A percentile compares a stretch with the other conserved stretches of the same genome.
Conservation (phyloP, 92 coral and sea anemone species). For the Palythoa grandis region DNA sequence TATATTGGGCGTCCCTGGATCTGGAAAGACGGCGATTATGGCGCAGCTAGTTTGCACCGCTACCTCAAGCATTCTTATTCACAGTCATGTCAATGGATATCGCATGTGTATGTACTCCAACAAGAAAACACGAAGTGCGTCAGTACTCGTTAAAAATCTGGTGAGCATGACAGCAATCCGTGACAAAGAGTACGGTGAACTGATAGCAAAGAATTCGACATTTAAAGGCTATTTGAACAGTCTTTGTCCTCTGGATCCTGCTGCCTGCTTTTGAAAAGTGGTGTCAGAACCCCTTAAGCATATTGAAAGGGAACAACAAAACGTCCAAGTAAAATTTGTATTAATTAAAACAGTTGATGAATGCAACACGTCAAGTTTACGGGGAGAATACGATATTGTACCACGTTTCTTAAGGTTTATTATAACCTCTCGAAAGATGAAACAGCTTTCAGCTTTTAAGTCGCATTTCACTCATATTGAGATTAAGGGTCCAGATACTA, state of each 20-base stretch:
- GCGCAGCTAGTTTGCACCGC: conserved; percentile 47
- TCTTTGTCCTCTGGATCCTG: conserved; percentile 28
- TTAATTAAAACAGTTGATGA: not conserved
- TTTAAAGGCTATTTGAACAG: conserved; percentile 8
- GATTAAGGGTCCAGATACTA: not conserved
- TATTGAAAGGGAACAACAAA: not conserved
- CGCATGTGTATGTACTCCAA: conserved; percentile 44
- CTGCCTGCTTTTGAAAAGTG: conserved; percentile 24
- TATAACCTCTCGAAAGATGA: not conserved
- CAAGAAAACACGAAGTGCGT: conserved; percentile 12
- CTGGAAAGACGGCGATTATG: conserved; percentile 21
- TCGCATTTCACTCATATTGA: not conserved
- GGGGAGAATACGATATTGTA: not conserved
- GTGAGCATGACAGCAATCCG: conserved; percentile 24
- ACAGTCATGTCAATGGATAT: conserved; percentile 41
- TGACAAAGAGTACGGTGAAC: conserved; percentile 16
- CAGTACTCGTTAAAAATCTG: conserved; percentile 45
- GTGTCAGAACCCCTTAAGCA: not conserved
- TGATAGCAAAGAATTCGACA: conserved; percentile 5
- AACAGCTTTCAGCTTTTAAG: not conserved
- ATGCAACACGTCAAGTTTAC: not conserved
- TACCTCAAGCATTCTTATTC: conserved; percentile 42
- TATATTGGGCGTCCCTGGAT: not conserved
- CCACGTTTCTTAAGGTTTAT: not conserved
- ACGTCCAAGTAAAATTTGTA: not conserved